phyloP scores from a whole-genome alignment of 2,797 vertebrate species.

The Platyrinchus mystaceus region DNA sequence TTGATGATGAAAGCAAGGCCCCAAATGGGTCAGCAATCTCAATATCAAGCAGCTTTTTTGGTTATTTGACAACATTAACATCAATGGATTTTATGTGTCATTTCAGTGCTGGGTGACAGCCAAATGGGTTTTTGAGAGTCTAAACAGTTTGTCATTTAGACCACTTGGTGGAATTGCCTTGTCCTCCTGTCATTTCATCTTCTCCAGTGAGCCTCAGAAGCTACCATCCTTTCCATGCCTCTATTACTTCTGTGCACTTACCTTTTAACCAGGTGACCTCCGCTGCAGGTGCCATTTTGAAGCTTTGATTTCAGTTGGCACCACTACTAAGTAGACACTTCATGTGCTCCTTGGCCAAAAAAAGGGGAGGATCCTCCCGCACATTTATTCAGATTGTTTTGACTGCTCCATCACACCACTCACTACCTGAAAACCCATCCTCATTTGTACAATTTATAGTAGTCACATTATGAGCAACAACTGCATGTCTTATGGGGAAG shows the following conservation, averaged over 20 bases:
- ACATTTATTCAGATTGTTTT: background rate
- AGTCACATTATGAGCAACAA: background rate
- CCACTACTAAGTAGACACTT: background rate
- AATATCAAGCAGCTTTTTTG: background rate
- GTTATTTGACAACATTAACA: background rate
- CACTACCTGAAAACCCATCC: background rate
- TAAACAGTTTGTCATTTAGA: background rate
- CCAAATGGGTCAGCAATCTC: background rate
- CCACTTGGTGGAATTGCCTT: background rate
- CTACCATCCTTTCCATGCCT: background rate
- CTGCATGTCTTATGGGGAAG: background rate
- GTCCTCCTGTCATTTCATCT: background rate
- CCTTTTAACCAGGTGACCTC: background rate
- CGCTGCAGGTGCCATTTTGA: background rate
- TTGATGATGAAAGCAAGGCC: background rate
- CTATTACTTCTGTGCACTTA: background rate
- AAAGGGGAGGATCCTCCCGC: background rate
- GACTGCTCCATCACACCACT: background rate
- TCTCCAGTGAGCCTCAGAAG: background rate
- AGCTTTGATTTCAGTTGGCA: background rate
- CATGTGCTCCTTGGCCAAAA: background rate
- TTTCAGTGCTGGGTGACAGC: background rate
- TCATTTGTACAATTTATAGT: background rate
- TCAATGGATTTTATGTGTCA: background rate
- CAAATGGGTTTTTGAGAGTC: background rate